Base-by-base conservation (phyloP, 1,140 invertebrate species). In the Hyphantria cunea region DNA sequence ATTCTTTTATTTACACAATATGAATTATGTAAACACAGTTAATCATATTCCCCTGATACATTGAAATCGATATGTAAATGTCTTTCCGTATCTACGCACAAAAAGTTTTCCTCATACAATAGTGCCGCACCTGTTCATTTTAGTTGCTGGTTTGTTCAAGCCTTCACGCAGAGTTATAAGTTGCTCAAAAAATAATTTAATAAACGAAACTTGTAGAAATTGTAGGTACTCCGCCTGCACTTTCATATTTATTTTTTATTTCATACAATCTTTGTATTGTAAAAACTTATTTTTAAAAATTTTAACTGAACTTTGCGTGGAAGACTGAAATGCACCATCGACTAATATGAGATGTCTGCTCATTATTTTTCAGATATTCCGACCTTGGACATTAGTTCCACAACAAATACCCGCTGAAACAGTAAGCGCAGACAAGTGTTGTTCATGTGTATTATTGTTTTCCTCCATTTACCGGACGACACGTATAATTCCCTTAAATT, bases 331-430 rank as follows among this genome's bases (percentile, higher is more conserved):
- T 71, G 74, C 71, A 77, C 77, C 80, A 78, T 77, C 80, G 78
- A 86, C 78, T 89, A 88, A 89, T 69, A 71, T 86, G 70, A 76
- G 75, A 72, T 72, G 77, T 89, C 83, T 90, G 81, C 81, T 90
- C 84, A 65, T 90, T 90, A 71, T 86, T 90, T 88, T 90, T 90
- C 87, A 90, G 87, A 90, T 90, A 73, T 83, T 90, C 81, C 82
- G 84, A 73, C 86, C 87, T 83, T 90, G 87, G 87, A 87, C 84
- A 78, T 90, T 90, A 86, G 78, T 89, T 88, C 81, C 81, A 82
- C 88, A 78, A 80, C 88, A 88, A 84, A 82, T 82, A 81, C 79
- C 82, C 86, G 87, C 78, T 82, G 88, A 88, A 85, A 90, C 88
- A 85, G 88, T 90, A 90, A 90, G 88, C 86, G 80, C 81, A 82